Base-by-base conservation (phyloP, 1,140 invertebrate species). In the Aphelenchoides fujianensis region DNA sequence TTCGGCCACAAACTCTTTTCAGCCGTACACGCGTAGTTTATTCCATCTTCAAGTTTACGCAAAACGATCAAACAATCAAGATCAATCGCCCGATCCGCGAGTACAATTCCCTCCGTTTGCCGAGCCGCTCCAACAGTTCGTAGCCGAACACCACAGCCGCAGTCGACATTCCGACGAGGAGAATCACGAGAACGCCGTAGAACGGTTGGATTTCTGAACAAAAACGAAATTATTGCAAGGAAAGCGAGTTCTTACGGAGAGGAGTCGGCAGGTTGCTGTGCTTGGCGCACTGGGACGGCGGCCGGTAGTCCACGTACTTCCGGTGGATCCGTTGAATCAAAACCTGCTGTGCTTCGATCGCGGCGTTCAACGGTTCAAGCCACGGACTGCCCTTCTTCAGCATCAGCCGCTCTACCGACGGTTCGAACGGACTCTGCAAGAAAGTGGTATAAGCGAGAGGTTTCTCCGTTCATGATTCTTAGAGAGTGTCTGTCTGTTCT, bases 351-450 rank as follows among this genome's bases (percentile, higher is more conserved):
- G 41, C 41, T 12, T 16, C 41, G 23, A 48, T 48, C 41, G 41
- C 41, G 41, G 41, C 41, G 23, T 48, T 48, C 23, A 48, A 16
- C 12, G 41, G 12, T 16, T n/a, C 16, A 16, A 31, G n/a, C 59
- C n/a, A 61, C 59, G 59, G 31, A n/a, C 30, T 61, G n/a, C n/a
- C n/a, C 27, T 34, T 16, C 59, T 61, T 31, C 16, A 61, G 16
- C n/a, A 61, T 31, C 16, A 61, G 27, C 59, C 59, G 16, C 59
- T 61, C 59, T 34, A 61, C 59, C 30, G 59, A 61, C 2, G 59
- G 31, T 2, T 61, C 59, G 27, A 31, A 19, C 1, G 59, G 59
- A 48, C 41, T 48, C 41, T 48, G n/a, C n/a, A n/a, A n/a, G n/a
- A n/a, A n/a, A n/a, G n/a, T n/a, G n/a, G n/a, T n/a, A n/a, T n/a